These are phyloP conservation scores for Ormyrus thymus DNA, from an alignment of 2,888 invertebrate genomes.

Conservation along the genomic window DNA sequence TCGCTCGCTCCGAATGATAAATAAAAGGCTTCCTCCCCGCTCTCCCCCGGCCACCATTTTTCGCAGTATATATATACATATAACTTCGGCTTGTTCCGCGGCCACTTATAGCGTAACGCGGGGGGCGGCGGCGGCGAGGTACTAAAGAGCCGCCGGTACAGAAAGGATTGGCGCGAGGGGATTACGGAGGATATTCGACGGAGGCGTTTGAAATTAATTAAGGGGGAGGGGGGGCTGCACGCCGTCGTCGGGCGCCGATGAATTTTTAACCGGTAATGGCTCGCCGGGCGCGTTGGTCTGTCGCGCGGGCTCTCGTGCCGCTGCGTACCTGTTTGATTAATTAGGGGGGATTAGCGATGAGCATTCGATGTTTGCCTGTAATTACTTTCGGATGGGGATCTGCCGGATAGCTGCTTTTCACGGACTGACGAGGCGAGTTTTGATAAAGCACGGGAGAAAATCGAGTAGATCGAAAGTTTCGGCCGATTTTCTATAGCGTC, in stretches of 20 bases:
- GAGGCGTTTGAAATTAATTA: conserved; percentile 25
- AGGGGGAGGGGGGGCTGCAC: background rate
- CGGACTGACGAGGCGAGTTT: too few relatives aligned
- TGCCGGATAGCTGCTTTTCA: too few relatives aligned
- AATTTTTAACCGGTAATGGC: too few relatives aligned
- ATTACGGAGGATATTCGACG: background rate
- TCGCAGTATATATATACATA: background rate
- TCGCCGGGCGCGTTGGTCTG: too few relatives aligned
- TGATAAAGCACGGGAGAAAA: too few relatives aligned
- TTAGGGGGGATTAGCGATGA: background rate
- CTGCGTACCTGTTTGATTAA: too few relatives aligned
- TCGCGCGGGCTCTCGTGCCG: background rate
- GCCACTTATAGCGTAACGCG: conserved; percentile 55
- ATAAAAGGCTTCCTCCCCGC: conserved; percentile 61
- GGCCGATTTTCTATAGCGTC: too few relatives aligned
- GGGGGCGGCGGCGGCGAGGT: background rate
- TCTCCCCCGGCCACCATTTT: conserved; percentile 46
- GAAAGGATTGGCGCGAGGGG: too few relatives aligned
- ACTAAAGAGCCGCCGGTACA: background rate
- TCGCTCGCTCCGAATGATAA: conserved; percentile 65
- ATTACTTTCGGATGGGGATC: too few relatives aligned
- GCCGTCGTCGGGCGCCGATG: too few relatives aligned
- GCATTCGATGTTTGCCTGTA: background rate
- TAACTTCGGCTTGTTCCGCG: conserved; percentile 53
- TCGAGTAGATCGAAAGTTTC: too few relatives aligned